Evolutionary conservation across 2,888 invertebrate genomes (phyloP).

Genomic region (Bibio marci): DNA sequence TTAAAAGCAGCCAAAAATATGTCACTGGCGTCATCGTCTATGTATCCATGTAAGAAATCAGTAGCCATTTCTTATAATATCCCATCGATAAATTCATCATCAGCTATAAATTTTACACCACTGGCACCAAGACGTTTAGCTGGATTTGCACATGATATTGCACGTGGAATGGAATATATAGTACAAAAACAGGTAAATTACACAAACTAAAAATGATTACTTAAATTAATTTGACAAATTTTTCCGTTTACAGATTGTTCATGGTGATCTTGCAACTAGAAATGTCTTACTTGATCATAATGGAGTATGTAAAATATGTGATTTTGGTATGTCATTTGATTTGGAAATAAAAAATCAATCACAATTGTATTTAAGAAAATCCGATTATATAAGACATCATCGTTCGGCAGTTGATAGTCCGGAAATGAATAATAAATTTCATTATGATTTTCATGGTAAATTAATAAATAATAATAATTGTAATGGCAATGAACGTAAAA

Average conservation of each 20-base stretch:
- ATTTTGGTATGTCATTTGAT: constrained; percentile 71
- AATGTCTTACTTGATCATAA: constrained; percentile 71
- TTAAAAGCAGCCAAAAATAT: constrained; percentile 39
- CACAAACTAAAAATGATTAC: too few species aligned
- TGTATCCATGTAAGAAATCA: too few species aligned
- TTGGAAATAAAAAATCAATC: constrained; percentile 26
- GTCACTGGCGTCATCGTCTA: constrained; percentile 22
- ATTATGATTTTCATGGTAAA: constrained; percentile 21
- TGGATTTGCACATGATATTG: constrained; percentile 65
- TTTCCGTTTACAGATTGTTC: constrained; percentile 50
- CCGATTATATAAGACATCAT: constrained; percentile 17
- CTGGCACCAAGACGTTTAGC: constrained; percentile 45
- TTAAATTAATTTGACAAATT: background rate
- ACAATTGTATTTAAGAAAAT: constrained; percentile 16
- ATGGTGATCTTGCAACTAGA: constrained; percentile 68
- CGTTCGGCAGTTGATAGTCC: constrained; percentile 14
- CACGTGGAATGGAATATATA: constrained; percentile 72
- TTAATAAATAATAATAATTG: too few species aligned
- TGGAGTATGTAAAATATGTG: constrained; percentile 74
- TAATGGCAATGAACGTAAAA: constrained; percentile 2
- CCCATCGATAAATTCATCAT: constrained; percentile 13
- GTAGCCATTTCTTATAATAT: constrained; percentile 25
- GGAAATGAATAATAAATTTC: constrained; percentile 13
- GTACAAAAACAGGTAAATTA: constrained; percentile 54
- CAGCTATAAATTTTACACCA: constrained; percentile 25